Evolutionary conservation across 2,113 vertebrate genomes (phyloP).

Genomic region (Stigmatopora argus): DNA sequence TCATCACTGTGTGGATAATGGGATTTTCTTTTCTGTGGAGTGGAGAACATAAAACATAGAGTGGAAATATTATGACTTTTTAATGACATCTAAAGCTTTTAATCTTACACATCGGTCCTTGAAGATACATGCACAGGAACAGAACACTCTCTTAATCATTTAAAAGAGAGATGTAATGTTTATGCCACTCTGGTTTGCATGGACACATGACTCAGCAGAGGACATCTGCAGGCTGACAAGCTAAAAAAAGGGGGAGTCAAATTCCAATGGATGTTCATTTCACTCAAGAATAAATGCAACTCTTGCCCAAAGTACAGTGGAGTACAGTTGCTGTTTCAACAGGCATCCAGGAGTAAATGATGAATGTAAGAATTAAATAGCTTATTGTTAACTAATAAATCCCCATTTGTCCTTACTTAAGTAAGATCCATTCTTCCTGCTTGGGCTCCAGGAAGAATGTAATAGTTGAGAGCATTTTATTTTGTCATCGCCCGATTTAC

Average conservation of each 20-base stretch:
- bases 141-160: background rate
- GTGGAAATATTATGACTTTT: background rate
- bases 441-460: no score
- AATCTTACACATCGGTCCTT: background rate
- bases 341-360: constrained; percentile 6
- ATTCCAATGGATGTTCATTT: background rate
- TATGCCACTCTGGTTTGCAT: background rate
- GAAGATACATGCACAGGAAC: background rate
- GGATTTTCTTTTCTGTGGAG: background rate
- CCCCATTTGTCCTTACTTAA: no score
- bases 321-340: constrained; percentile 15
- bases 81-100: background rate
- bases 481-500: no score
- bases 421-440: no score
- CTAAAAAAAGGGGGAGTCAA: background rate
- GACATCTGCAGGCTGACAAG: background rate
- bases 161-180: background rate
- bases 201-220: background rate
- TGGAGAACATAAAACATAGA: background rate
- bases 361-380: background rate
- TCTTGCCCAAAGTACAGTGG: constrained; percentile 11
- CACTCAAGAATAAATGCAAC: constrained; percentile 10
- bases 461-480: no score
- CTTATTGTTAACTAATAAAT: background rate
- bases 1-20: no score